Evolutionary conservation across 2,888 invertebrate species (phyloP), one percentile per base, ranked within the genome.

Genomic region (Agelastica alni): DNA sequence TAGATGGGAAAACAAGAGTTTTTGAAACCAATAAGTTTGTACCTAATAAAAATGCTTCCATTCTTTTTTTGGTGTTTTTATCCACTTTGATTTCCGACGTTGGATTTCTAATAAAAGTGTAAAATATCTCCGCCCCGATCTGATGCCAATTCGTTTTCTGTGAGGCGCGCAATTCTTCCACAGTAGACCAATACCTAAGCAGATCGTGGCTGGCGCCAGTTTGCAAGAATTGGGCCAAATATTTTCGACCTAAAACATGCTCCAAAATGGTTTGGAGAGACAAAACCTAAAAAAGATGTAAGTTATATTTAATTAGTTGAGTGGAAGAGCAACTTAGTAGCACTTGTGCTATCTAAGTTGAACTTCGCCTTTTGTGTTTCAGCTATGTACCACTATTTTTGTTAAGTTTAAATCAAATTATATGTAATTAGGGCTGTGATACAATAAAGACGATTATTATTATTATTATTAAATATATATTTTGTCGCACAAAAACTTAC

Each of bases 91-190:
- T 87, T 71, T 88, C 89, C 0, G 89, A 88, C 56, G 87, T 87
- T 1, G 89, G 88, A 43, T 88, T 89, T 60, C 89, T 82, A 56
- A 95, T 89, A 68, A 90, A 93, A 2, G 91, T 91, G 71, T 93
- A 93, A 77, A 91, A 94, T 68, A 94, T 91, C 76, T 94, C 93
- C n/a, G 91, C 90, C 6, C 91, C 95, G 18, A 93, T 78, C 68
- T 93, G 91, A 76, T 94, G 93, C 84, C 89, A 89, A 62, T 84
- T 84, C 56, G 85, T 85, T 62, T 89, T 82, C 39, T 87, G 85
- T n/a, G 90, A 84, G 51, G 83, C 82, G 60, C 89, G 83, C 58
- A 95, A 77, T 74, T 93, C 91, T 69, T 94, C 93, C 0, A 93
- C 92, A 0, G 91, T 89, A 66, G 84, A 85, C 87, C 93, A 94